Evolutionary conservation across 2,113 vertebrate genomes (phyloP), one percentile per base, ranked within the genome.

Genomic region (Dicrurus megarhynchus): DNA sequence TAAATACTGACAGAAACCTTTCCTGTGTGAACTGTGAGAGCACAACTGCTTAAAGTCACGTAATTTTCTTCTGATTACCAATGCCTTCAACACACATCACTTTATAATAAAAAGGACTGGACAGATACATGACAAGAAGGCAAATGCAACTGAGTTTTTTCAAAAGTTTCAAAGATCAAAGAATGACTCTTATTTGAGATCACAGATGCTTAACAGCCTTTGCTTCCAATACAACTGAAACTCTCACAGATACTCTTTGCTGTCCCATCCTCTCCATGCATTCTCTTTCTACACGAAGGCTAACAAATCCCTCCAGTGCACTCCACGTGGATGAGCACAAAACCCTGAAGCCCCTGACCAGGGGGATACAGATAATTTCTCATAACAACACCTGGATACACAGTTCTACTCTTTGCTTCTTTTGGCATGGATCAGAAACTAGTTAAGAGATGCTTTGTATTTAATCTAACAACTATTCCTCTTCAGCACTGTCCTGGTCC

Each of bases 61-160:
- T 41, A 1, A 2, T 33, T 63, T 75, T 41, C 30, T 70, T 50
- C 42, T 42, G 16, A 47, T 28, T 44, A 47, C 15, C 27, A 76
- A 56, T 4, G 0, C 3, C 4, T 41, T 35, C 57, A 32, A 26
- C 3, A 14, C 0, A 2, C 4, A 35, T 13, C 10, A 4, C 49
- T 68, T 30, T 5, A 24, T 8, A 61, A 28, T 10, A 49, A 57
- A 0, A 3, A 65, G 13, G 30, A 35, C 11, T 23, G 8, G 18
- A 80, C 7, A 6, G 37, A 28, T 5, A 49, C 1, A 3, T 2
- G 9, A 35, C 24, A 64, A 39, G 4, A 24, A 18, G 0, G 5
- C 23, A 82, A 75, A 80, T 17, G 6, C 11, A 70, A 21, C 11
- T 32, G 20, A 32, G 28, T 32, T 49, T n/a, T 26, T 30, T 57